Conservation (phyloP, 2,113 vertebrate species). For the Podarcis raffonei region DNA sequence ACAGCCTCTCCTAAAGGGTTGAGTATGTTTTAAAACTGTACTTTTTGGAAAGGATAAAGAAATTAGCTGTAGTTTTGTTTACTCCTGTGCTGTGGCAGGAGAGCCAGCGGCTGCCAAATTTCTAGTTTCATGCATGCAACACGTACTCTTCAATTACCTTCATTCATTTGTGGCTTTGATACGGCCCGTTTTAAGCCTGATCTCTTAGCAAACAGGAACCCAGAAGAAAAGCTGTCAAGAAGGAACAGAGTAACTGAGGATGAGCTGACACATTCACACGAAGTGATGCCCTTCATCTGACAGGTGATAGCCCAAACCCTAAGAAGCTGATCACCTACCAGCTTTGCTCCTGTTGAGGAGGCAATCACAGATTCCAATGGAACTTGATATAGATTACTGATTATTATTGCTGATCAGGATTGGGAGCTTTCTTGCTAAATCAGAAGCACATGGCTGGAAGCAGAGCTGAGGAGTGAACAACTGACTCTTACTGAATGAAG, state of each 20-base stretch:
- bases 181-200: slow-evolving; percentile 5
- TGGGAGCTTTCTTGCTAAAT: not conserved
- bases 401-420: not conserved
- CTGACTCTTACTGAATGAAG: not conserved
- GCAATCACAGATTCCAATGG: not conserved
- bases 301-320: not conserved
- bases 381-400: not conserved
- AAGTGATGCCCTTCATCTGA: not conserved
- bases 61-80: slow-evolving; percentile 28
- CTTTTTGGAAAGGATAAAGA: slow-evolving; percentile 22
- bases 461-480: not conserved
- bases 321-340: not conserved
- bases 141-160: not conserved
- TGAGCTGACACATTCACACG: not conserved
- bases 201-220: not conserved
- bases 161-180: not conserved
- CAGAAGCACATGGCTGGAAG: not conserved
- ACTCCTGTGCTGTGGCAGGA: not conserved
- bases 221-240: not conserved
- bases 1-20: slow-evolving; percentile 38
- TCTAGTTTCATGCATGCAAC: not conserved
- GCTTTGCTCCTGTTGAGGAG: not conserved
- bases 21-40: slow-evolving; percentile 21
- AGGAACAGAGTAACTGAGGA: not conserved
- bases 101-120: not conserved